Evolutionary conservation across 1,140 invertebrate species (phyloP), one percentile per base, ranked within the genome.

Genomic region (Branchinecta lynchi): DNA sequence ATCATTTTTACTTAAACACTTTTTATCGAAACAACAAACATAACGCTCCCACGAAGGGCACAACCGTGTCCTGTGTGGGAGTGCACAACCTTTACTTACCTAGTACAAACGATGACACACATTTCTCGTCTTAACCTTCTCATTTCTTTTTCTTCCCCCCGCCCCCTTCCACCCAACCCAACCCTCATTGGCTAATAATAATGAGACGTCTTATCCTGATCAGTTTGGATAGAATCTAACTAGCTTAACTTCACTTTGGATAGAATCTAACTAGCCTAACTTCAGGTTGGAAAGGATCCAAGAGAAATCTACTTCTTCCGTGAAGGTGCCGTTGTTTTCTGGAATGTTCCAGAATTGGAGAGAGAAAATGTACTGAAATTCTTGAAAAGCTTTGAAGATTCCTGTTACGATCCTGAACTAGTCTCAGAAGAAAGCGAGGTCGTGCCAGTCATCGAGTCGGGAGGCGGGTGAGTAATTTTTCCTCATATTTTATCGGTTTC

Each of bases 281-380:
- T 60, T 60, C 6, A 60, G 51, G 51, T 89, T 7, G 83, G 82
- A 15, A 75, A 81, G 44, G 87, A 90, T 76, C 81, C 84, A 0
- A 81, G 89, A 60, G 88, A 92, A 77, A 86, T 92, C 71, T 92
- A 87, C 77, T 87, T 93, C 75, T 93, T 92, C 76, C 83, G 89
- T 66, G 90, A 96, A 80, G 92, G 92, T 9, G 86, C 88, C 21
- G 85, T 92, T 15, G 89, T 96, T 0, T 87, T 96, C 78, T 98
- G 94, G 94, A 96, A 96, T 80, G 85, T 93, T 71, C 83, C 86
- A 43, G 87, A 93, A 71, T 75, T 89, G 67, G 93, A 98, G 76
- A 84, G 85, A 66, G 83, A 83, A 70, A 89, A 88, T 81, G 79
- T 94, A 5, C 77, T 95, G 8, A 79, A 84, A 69, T 76, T 75